Evolutionary conservation across 2,113 vertebrate genomes (phyloP).

Genomic region (Fukomys damarensis): DNA sequence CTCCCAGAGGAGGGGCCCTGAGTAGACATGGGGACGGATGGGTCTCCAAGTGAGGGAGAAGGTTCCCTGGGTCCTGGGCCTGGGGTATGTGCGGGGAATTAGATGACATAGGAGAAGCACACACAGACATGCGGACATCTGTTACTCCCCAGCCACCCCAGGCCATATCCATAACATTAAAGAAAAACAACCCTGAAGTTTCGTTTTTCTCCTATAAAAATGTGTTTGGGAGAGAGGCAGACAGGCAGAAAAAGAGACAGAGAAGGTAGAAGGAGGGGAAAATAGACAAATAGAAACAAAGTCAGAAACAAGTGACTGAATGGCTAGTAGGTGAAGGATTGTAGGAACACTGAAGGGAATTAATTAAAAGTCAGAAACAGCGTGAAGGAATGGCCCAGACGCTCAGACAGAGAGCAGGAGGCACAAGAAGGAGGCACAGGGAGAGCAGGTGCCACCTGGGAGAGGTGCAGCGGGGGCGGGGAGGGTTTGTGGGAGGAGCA

Average conservation of each 20-base stretch:
- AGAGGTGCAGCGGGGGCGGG: accelerated
- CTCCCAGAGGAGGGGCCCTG: no score
- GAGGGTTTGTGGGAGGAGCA: background rate
- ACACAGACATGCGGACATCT: accelerated
- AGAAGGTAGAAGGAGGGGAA: background rate
- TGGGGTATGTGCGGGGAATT: no score
- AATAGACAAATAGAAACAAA: background rate
- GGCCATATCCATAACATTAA: background rate
- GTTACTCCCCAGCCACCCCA: background rate
- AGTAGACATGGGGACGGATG: background rate
- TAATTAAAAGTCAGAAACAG: background rate
- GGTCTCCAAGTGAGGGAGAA: background rate
- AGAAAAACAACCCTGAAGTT: background rate
- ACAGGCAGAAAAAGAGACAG: background rate
- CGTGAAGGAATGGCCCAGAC: background rate
- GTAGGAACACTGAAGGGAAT: accelerated
- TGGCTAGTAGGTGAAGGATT: background rate
- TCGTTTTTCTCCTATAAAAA: background rate
- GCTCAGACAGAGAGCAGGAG: background rate
- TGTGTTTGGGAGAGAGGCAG: background rate
- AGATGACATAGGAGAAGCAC: background rate
- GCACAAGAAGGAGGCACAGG: background rate
- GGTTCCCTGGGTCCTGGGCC: background rate
- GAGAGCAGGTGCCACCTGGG: background rate
- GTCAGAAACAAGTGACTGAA: background rate